These are phyloP conservation scores for Sacculina carcini DNA, from an alignment of 2,888 invertebrate species.

Conservation along the genomic window DNA sequence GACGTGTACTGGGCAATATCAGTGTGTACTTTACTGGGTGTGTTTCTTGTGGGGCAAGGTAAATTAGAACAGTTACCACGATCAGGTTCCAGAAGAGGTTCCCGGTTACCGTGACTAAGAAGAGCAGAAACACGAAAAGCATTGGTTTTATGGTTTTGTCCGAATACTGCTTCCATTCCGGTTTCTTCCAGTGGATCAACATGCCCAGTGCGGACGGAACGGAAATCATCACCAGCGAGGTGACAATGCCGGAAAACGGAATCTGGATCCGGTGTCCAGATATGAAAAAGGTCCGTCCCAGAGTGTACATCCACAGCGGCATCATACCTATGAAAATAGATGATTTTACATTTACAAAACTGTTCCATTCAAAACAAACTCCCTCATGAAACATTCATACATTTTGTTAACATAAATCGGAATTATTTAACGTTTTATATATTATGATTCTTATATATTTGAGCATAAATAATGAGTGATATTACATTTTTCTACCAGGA, in stretches of 20 bases:
- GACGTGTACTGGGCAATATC: too few relatives aligned
- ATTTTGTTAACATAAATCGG: too few relatives aligned
- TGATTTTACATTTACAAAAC: slow-evolving; percentile 1
- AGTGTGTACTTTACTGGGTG: too few relatives aligned
- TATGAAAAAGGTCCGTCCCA: slow-evolving; percentile 20
- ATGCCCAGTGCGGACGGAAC: slow-evolving; percentile 24
- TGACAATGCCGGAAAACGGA: slow-evolving; percentile 22
- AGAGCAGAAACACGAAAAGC: background rate
- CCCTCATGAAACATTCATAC: too few relatives aligned
- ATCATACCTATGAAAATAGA: slow-evolving; percentile 21
- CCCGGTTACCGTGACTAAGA: background rate
- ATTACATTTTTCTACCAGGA: too few relatives aligned
- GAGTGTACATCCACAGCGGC: slow-evolving; percentile 25
- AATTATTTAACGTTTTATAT: too few relatives aligned
- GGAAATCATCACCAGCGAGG: slow-evolving; percentile 21
- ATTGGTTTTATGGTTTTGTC: background rate
- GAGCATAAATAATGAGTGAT: too few relatives aligned
- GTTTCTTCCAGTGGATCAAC: slow-evolving; percentile 15
- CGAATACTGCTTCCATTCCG: background rate
- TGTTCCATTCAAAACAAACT: too few relatives aligned
- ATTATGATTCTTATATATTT: too few relatives aligned
- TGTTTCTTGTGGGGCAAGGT: too few relatives aligned
- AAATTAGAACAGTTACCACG: too few relatives aligned
- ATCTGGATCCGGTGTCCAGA: slow-evolving; percentile 16
- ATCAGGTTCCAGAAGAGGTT: too few relatives aligned